These are phyloP conservation scores for Todiramphus chloris DNA, from an alignment of 2,113 vertebrate species.

Conservation along the genomic window DNA sequence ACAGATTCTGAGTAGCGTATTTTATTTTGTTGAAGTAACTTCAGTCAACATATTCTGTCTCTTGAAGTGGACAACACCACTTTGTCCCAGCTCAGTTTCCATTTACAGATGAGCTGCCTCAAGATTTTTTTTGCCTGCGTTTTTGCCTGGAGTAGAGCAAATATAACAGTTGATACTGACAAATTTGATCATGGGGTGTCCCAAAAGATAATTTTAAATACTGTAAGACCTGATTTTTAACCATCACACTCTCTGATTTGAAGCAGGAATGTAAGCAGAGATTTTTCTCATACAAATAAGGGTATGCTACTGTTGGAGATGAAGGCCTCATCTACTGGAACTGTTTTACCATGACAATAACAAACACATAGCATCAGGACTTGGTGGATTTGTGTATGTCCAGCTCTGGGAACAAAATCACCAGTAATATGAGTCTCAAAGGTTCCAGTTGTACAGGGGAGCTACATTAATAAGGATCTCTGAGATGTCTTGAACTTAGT, in stretches of 20 bases:
- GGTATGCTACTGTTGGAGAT: background rate
- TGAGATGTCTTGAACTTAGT: background rate
- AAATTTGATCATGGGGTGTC: background rate
- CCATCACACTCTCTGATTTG: background rate
- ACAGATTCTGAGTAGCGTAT: background rate
- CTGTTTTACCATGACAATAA: background rate
- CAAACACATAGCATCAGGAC: background rate
- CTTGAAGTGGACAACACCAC: background rate
- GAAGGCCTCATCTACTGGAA: background rate
- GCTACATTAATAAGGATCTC: background rate
- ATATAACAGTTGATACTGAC: background rate
- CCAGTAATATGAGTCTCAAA: background rate
- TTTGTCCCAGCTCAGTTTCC: background rate
- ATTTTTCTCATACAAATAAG: background rate
- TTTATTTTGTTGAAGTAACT: background rate
- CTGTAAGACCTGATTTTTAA: background rate
- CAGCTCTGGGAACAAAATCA: background rate
- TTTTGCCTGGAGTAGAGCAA: background rate
- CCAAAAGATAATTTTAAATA: background rate
- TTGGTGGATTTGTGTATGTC: background rate
- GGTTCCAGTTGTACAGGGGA: background rate
- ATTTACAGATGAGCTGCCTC: background rate
- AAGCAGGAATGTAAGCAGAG: accelerated
- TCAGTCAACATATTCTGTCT: background rate
- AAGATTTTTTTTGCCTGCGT: background rate